phyloP scores from a whole-genome alignment of 2,113 vertebrate genomes.

The Alethe diademata region DNA sequence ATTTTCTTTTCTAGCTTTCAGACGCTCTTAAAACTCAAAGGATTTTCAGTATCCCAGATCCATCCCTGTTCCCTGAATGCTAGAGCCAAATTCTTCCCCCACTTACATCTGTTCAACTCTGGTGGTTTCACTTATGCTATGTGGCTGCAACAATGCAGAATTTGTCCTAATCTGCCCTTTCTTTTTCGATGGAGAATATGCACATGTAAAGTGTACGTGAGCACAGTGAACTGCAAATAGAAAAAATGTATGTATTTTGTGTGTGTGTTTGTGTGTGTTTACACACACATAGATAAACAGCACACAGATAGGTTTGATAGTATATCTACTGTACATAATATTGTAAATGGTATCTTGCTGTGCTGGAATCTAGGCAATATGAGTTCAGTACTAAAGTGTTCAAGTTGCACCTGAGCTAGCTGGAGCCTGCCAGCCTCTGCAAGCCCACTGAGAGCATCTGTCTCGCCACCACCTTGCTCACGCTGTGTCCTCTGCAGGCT shows the following conservation, averaged over 20 bases:
- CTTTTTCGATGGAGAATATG: neutral
- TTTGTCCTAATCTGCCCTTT: constrained; percentile 60
- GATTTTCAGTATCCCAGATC: neutral
- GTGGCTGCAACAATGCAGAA: constrained; percentile 16
- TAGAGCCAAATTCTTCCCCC: constrained; percentile 50
- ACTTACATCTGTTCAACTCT: constrained; percentile 54
- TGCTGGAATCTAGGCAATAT: constrained; percentile 74
- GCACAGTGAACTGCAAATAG: neutral
- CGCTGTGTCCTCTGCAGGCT: constrained; percentile 81
- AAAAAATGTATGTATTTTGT: neutral
- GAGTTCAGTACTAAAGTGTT: constrained; percentile 76
- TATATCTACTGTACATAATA: constrained; percentile 68
- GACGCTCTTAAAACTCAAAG: neutral
- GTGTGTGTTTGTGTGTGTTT: neutral
- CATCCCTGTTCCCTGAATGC: neutral
- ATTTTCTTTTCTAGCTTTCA: constrained; percentile 1
- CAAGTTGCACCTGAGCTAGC: constrained; percentile 81
- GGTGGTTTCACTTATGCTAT: constrained; percentile 2
- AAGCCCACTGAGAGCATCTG: constrained; percentile 87
- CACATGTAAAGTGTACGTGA: neutral
- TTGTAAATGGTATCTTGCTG: constrained; percentile 68
- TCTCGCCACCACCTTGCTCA: constrained; percentile 79
- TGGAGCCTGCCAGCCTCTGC: constrained; percentile 81
- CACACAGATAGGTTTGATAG: constrained; percentile 30
- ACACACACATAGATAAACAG: constrained; percentile 20